Conservation (phyloP, 2,888 invertebrate genomes). For the Choristoneura rosaceana region DNA sequence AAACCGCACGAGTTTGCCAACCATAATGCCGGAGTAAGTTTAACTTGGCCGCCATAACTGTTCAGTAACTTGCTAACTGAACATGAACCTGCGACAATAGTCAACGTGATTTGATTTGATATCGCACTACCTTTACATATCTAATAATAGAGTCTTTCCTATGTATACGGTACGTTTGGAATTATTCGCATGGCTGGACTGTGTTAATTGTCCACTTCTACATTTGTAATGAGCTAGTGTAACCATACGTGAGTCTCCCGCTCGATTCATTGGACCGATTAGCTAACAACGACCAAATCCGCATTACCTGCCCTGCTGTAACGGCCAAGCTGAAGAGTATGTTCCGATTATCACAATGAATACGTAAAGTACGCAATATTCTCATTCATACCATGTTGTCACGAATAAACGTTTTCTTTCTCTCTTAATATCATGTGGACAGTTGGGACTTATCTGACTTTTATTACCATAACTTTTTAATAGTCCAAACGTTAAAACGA, state of each 20-base stretch:
- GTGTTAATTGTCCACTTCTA: slow-evolving; percentile 31
- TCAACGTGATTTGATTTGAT: slow-evolving; percentile 26
- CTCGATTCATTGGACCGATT: slow-evolving; percentile 7
- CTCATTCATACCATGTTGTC: too few species aligned
- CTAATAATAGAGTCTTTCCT: neutral
- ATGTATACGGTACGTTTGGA: neutral
- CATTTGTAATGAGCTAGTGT: slow-evolving; percentile 25
- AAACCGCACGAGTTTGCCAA: slow-evolving; percentile 1
- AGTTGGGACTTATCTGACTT: neutral
- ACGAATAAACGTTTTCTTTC: too few species aligned
- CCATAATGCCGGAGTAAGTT: slow-evolving; percentile 14
- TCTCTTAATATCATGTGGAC: neutral
- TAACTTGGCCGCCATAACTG: slow-evolving; percentile 24
- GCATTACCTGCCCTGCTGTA: neutral
- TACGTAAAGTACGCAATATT: neutral
- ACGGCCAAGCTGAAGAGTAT: neutral
- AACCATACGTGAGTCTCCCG: slow-evolving; percentile 12
- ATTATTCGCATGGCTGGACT: slow-evolving; percentile 17
- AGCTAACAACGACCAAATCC: neutral
- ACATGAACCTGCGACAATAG: slow-evolving; percentile 21
- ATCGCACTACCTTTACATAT: neutral
- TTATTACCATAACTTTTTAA: too few species aligned
- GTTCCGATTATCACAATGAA: neutral
- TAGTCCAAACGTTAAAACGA: too few species aligned
- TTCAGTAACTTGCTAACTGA: slow-evolving; percentile 29